These are phyloP conservation scores for Nymphalis urticae DNA, from an alignment of 2,888 invertebrate genomes.

Conservation along the genomic window DNA sequence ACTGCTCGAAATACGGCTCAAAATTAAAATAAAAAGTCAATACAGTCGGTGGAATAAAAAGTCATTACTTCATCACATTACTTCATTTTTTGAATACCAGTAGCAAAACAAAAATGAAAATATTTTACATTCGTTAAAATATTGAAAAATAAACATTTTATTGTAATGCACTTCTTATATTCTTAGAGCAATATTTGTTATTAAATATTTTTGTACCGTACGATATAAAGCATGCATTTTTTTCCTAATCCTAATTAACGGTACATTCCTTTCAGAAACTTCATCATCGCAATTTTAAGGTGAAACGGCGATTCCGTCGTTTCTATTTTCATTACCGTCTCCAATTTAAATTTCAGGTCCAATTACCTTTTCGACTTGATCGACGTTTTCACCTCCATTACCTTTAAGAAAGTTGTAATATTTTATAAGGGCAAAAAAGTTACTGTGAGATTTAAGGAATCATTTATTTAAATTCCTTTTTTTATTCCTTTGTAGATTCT, in stretches of 20 bases:
- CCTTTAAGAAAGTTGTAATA: constrained; percentile 24
- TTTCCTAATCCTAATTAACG: neutral
- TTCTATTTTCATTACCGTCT: constrained; percentile 24
- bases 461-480: constrained; percentile 16
- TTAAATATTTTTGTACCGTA: too few relatives aligned
- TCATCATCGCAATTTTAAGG: neutral
- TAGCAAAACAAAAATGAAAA: too few relatives aligned
- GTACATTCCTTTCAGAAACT: constrained; percentile 1
- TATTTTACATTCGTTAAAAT: too few relatives aligned
- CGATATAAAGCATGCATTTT: too few relatives aligned
- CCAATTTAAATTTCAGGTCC: constrained; percentile 29
- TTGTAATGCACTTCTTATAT: too few relatives aligned
- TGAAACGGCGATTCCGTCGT: constrained; percentile 9
- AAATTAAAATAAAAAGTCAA: too few relatives aligned
- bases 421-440: constrained; percentile 14
- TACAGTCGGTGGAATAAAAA: too few relatives aligned
- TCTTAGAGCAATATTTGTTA: too few relatives aligned
- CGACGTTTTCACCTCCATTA: constrained; percentile 27
- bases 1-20: too few relatives aligned
- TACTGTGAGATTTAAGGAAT: constrained; percentile 10
- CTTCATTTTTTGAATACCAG: too few relatives aligned
- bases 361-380: constrained; percentile 24
- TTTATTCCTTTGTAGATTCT: neutral
- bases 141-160: too few relatives aligned
- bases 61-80: too few relatives aligned